Percentiles rank a stretch among this genome's conserved stretches.
These are phyloP conservation scores for Arge pagana DNA, from an alignment of 2,888 invertebrate species.

Conservation along the genomic window DNA sequence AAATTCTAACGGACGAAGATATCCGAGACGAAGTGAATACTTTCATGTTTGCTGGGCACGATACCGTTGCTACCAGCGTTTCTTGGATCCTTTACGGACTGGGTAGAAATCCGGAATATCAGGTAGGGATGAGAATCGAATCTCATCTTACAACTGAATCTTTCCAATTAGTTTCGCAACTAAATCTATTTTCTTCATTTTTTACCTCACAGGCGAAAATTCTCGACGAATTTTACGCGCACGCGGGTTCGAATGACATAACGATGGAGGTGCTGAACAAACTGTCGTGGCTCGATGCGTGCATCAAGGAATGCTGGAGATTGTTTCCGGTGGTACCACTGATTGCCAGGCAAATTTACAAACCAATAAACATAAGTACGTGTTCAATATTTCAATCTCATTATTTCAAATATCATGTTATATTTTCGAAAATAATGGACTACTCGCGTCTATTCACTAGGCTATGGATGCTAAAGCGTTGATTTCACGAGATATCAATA, in stretches of 20 bases:
- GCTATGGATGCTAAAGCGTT: not conserved
- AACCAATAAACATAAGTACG: slow-evolving; percentile 49
- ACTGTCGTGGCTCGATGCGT: slow-evolving; percentile 49
- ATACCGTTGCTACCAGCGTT: slow-evolving; percentile 64
- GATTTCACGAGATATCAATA: not conserved
- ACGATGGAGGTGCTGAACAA: slow-evolving; percentile 44
- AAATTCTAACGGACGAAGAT: slow-evolving; percentile 45
- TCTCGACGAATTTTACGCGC: slow-evolving; percentile 40
- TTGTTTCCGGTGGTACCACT: slow-evolving; percentile 50
- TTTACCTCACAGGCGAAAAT: slow-evolving; percentile 45
- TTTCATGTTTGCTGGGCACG: slow-evolving; percentile 62
- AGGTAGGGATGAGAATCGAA: slow-evolving; percentile 50
- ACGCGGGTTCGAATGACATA: slow-evolving; percentile 37
- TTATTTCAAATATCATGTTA: not conserved
- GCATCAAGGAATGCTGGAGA: slow-evolving; percentile 51
- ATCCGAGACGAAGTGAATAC: slow-evolving; percentile 56
- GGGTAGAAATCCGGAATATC: slow-evolving; percentile 61
- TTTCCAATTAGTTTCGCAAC: slow-evolving; percentile 1
- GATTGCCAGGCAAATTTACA: slow-evolving; percentile 49
- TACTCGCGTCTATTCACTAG: no score
- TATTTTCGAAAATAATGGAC: not conserved
- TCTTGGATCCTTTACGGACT: slow-evolving; percentile 63
- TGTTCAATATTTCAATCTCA: slow-evolving; percentile 6
- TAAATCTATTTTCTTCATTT: not conserved
- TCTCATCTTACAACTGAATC: not conserved